Evolutionary conservation across 2,113 vertebrate genomes (phyloP).

Genomic region (Brachypodius melanocephalos): DNA sequence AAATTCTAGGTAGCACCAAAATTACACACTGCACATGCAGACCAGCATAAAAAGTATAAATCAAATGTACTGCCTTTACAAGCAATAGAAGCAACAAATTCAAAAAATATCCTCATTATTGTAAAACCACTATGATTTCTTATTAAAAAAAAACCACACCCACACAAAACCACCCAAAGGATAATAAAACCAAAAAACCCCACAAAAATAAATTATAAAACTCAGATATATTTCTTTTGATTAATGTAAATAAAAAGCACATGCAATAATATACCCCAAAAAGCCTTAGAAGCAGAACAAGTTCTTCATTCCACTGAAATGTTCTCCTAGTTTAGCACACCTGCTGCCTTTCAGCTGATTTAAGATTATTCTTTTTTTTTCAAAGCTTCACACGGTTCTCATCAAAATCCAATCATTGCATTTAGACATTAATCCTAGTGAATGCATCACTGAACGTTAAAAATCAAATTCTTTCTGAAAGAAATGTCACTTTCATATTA

Average conservation of each 20-base stretch:
- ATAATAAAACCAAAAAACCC: background rate
- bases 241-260: background rate
- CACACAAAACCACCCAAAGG: background rate
- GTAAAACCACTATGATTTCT: background rate
- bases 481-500: slow-evolving; percentile 65
- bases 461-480: slow-evolving; percentile 70
- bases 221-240: background rate
- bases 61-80: background rate
- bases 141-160: background rate
- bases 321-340: slow-evolving; percentile 37
- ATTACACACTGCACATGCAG: background rate
- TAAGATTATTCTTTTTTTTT: slow-evolving; percentile 48
- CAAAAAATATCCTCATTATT: background rate
- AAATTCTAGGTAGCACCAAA: background rate
- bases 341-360: slow-evolving; percentile 57
- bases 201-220: background rate
- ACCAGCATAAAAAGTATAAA: background rate
- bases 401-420: slow-evolving; percentile 68
- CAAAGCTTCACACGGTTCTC: slow-evolving; percentile 52
- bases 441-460: slow-evolving; percentile 73
- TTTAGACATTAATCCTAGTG: slow-evolving; percentile 72
- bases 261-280: background rate
- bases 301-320: slow-evolving; percentile 29
- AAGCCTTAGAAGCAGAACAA: slow-evolving; percentile 18
- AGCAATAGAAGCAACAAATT: background rate